phyloP scores from a whole-genome alignment of 2,113 vertebrate genomes.

The Lophotis ruficrista region DNA sequence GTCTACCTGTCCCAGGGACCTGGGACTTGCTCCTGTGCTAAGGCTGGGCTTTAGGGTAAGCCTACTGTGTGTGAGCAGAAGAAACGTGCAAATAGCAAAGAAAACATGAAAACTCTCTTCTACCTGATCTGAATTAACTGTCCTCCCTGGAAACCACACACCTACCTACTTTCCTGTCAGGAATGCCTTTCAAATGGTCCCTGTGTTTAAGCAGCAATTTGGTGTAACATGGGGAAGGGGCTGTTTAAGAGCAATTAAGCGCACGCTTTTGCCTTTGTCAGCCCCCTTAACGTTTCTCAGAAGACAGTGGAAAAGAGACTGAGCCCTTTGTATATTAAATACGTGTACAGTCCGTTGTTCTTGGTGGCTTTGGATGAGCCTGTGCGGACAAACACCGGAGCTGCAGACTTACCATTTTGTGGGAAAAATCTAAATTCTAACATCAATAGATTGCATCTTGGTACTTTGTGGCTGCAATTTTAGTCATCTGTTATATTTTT shows the following conservation, averaged over 20 bases:
- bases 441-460: not conserved
- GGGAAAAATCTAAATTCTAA: not conserved
- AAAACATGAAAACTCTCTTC: not conserved
- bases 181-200: not conserved
- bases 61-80: not conserved
- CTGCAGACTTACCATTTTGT: not conserved
- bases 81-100: not conserved
- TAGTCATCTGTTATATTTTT: not conserved
- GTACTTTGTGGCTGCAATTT: not conserved
- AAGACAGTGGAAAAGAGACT: not conserved
- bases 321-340: not conserved
- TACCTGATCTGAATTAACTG: slow-evolving; percentile 13
- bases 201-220: not conserved
- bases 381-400: not conserved
- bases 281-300: not conserved
- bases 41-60: not conserved
- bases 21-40: not conserved
- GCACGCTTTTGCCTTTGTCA: not conserved
- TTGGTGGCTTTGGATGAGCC: not conserved
- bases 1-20: not conserved
- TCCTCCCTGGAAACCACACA: not conserved
- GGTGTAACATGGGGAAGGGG: not conserved
- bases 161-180: not conserved
- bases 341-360: not conserved
- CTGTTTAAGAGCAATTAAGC: not conserved